Percentiles rank a stretch among this genome's conserved stretches.
Evolutionary conservation across 92 coral and sea anemone genomes (phyloP).

Genomic region (Zoanthus sociatus): DNA sequence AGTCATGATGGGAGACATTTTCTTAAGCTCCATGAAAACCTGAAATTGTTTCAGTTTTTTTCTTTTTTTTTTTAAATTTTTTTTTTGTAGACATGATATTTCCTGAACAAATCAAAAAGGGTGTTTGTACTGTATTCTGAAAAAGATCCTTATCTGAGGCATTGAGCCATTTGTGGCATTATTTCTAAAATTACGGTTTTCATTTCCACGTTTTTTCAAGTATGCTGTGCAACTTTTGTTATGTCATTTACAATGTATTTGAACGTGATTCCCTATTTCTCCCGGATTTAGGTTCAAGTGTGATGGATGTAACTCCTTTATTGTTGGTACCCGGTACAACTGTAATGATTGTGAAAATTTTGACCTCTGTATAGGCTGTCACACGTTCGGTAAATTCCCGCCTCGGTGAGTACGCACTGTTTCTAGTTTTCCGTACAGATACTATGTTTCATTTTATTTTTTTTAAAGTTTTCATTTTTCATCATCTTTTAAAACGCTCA

Average conservation of each 20-base stretch:
- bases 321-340: constrained; percentile 95
- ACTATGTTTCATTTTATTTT: neutral
- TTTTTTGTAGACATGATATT: too few species aligned
- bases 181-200: neutral
- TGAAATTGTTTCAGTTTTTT: too few species aligned
- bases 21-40: too few species aligned
- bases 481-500: neutral
- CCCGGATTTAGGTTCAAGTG: constrained; percentile 64
- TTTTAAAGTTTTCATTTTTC: neutral
- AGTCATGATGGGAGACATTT: too few species aligned
- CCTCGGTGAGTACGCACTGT: constrained; percentile 63
- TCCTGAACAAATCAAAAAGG: too few species aligned
- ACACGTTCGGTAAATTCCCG: constrained; percentile 80
- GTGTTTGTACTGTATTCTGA: too few species aligned
- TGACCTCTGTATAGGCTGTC: constrained; percentile 95
- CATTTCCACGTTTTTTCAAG: neutral
- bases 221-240: neutral
- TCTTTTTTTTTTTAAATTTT: too few species aligned
- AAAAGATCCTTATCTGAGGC: too few species aligned
- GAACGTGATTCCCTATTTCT: neutral
- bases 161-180: neutral
- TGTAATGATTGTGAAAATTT: constrained; percentile 91
- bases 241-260: neutral
- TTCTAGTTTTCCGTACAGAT: neutral
- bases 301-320: constrained; percentile 81